Percentiles rank a stretch among this genome's conserved stretches.
These are phyloP conservation scores for Paratilapia polleni DNA, from an alignment of 2,113 vertebrate species.

Conservation along the genomic window DNA sequence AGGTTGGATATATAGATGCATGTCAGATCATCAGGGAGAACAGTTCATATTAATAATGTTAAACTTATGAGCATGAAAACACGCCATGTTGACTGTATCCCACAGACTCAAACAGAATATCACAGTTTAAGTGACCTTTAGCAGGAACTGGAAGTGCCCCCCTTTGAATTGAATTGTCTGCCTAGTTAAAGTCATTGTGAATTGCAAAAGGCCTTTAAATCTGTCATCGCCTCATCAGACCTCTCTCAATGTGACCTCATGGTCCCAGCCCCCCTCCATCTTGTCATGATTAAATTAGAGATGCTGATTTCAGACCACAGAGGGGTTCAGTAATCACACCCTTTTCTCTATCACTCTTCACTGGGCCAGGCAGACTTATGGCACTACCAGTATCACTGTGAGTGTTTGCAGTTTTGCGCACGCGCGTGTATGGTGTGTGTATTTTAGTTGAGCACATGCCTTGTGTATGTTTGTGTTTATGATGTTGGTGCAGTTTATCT, in stretches of 20 bases:
- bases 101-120: neutral
- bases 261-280: conserved; percentile 22
- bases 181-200: conserved; percentile 4
- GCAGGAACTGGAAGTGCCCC: neutral
- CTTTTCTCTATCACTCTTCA: conserved; percentile 24
- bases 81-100: neutral
- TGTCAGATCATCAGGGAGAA: neutral
- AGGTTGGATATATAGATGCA: conserved; percentile 7
- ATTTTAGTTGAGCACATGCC: neutral
- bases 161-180: neutral
- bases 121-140: neutral
- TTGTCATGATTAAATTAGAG: conserved; percentile 51
- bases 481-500: neutral
- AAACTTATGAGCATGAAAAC: neutral
- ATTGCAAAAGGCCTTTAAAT: conserved; percentile 8
- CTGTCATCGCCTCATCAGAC: conserved; percentile 25
- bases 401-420: neutral
- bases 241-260: conserved; percentile 17
- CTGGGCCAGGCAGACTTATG: conserved; percentile 7
- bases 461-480: neutral
- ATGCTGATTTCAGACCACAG: conserved; percentile 44
- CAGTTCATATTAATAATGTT: neutral
- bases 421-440: neutral
- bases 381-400: neutral
- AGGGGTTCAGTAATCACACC: conserved; percentile 28